These are phyloP conservation scores for Apantesis nais DNA, from an alignment of 2,888 invertebrate genomes.

Conservation along the genomic window DNA sequence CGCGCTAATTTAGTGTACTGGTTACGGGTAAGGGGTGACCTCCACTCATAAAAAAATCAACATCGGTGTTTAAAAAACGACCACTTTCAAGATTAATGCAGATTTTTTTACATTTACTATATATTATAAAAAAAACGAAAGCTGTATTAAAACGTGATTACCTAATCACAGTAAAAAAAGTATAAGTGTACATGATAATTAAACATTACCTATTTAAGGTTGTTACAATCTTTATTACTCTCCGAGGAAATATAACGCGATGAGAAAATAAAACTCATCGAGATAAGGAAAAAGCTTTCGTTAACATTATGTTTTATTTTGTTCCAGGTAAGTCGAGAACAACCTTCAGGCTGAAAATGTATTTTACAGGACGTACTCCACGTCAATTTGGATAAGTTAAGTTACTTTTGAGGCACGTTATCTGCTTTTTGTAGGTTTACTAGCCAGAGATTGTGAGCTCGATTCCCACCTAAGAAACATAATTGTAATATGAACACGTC, in stretches of 20 bases:
- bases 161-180: slow-evolving; percentile 1
- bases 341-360: slow-evolving; percentile 4
- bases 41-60: neutral
- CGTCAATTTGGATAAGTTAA: neutral
- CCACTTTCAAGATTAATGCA: neutral
- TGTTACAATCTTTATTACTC: slow-evolving; percentile 20
- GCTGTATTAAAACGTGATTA: slow-evolving; percentile 3
- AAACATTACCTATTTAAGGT: slow-evolving; percentile 10
- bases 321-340: slow-evolving; percentile 57
- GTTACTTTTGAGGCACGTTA: neutral
- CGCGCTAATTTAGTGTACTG: no score
- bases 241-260: slow-evolving; percentile 20
- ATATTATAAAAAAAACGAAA: neutral
- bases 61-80: neutral
- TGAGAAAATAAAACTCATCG: slow-evolving; percentile 19
- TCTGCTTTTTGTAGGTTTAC: neutral
- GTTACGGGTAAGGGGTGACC: neutral
- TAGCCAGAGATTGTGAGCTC: no score
- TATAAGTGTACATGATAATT: slow-evolving; percentile 6
- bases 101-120: neutral
- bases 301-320: slow-evolving; percentile 50
- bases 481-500: no score
- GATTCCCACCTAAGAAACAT: no score
- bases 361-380: slow-evolving; percentile 1
- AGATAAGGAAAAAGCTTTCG: slow-evolving; percentile 31